phyloP scores from a whole-genome alignment of 2,797 vertebrate species.

The Triplophysa yarkandensis region DNA sequence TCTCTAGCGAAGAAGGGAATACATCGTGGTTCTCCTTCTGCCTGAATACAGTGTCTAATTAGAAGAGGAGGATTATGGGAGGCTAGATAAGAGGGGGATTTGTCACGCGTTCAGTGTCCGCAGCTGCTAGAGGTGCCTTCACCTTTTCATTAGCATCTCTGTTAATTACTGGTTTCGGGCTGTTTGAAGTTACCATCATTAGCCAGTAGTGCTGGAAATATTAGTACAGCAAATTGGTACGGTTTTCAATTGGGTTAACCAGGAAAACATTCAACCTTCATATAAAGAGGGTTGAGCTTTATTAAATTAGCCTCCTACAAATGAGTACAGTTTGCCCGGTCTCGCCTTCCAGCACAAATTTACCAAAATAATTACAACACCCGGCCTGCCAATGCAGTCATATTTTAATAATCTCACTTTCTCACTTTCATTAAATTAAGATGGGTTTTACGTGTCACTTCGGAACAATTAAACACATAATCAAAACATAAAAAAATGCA shows the following conservation, averaged over 20 bases:
- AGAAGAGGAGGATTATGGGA: constrained; percentile 49
- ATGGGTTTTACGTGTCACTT: constrained; percentile 79
- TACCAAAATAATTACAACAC: constrained; percentile 68
- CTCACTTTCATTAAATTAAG: constrained; percentile 79
- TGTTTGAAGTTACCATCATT: constrained; percentile 62
- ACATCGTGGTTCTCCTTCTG: constrained; percentile 15
- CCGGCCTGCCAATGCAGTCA: constrained; percentile 65
- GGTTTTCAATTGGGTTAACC: constrained; percentile 74
- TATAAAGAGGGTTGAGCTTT: constrained; percentile 59
- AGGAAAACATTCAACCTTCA: constrained; percentile 76
- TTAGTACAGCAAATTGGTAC: constrained; percentile 75
- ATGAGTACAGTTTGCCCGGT: constrained; percentile 75
- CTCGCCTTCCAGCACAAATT: constrained; percentile 76
- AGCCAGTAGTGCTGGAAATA: constrained; percentile 68
- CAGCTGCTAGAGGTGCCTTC: constrained; percentile 31
- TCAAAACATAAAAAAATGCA: constrained; percentile 63
- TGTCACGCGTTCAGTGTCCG: constrained; percentile 18
- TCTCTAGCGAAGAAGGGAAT: constrained; percentile 53
- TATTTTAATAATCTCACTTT: constrained; percentile 80
- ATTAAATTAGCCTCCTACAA: constrained; percentile 78
- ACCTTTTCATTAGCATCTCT: constrained; percentile 59
- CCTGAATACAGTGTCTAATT: constrained; percentile 50
- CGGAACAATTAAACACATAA: constrained; percentile 81
- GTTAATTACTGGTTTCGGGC: constrained; percentile 66
- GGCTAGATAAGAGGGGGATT: constrained; percentile 23